A percentile compares a stretch with the other conserved stretches of the same genome.
Conservation (phyloP, 2,888 invertebrate genomes). For the Cepaea hortensis region DNA sequence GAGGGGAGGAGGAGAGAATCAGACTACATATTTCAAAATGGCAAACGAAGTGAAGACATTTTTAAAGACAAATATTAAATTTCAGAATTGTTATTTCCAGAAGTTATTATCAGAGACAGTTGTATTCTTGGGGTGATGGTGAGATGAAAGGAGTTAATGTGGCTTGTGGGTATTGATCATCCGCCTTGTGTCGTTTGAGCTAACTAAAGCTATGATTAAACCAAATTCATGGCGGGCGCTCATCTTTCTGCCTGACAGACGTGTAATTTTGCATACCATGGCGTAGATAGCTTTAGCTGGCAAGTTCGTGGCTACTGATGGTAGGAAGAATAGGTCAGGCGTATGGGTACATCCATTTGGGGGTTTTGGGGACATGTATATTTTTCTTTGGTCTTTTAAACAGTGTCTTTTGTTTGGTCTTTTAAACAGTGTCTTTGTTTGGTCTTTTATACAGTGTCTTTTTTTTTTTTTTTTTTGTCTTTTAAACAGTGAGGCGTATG, state of each 20-base stretch:
- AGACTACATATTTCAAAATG: slow-evolving; percentile 15
- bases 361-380: neutral
- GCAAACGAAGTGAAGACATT: slow-evolving; percentile 3
- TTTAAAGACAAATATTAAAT: slow-evolving; percentile 28
- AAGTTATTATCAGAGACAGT: neutral
- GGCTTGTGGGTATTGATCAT: neutral
- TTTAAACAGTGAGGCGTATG: no score
- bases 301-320: no score
- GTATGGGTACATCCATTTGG: neutral
- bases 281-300: no score
- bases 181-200: neutral
- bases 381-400: no score
- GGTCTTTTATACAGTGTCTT: no score
- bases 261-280: neutral
- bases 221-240: neutral
- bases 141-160: slow-evolving; percentile 15
- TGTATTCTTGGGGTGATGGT: neutral
- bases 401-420: no score
- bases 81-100: slow-evolving; percentile 29
- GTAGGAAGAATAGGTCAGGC: no score
- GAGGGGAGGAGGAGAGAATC: neutral
- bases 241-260: neutral
- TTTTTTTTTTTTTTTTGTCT: no score
- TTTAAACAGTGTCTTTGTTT: no score
- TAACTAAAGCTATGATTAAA: slow-evolving; percentile 32